phyloP scores from a whole-genome alignment of 2,797 vertebrate species.

The Brachyalestes nurse region DNA sequence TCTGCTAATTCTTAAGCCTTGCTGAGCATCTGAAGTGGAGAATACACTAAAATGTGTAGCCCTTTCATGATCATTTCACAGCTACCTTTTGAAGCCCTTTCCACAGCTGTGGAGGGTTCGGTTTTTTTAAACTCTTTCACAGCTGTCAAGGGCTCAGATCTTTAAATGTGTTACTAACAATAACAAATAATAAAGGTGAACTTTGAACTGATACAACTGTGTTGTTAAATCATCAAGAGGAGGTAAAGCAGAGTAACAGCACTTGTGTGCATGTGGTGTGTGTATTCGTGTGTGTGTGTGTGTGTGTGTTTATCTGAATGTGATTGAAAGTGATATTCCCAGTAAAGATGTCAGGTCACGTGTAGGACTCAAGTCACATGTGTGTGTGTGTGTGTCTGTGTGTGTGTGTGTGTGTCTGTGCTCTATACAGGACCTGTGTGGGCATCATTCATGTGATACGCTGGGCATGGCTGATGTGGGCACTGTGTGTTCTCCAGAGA shows the following conservation, averaged over 20 bases:
- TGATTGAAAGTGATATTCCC: constrained; percentile 8
- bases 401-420: constrained; percentile 62
- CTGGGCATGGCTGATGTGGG: constrained; percentile 99
- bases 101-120: no score
- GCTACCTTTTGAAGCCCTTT: no score
- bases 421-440: constrained; percentile 91
- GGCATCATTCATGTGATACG: constrained; percentile 98
- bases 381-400: constrained; percentile 45
- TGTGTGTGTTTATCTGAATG: constrained; percentile 25
- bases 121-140: not conserved
- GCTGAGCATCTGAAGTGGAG: not conserved
- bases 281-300: constrained; percentile 26
- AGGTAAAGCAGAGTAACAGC: not conserved
- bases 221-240: not conserved
- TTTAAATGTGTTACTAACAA: not conserved
- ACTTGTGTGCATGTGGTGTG: constrained; percentile 6
- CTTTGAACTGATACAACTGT: no score
- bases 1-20: not conserved
- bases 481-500: constrained; percentile 95
- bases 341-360: not conserved
- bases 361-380: constrained; percentile 20
- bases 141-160: not conserved
- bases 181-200: no score
- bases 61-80: no score
- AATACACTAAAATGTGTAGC: not conserved